Base-by-base conservation (phyloP, 2,888 invertebrate species). In the Apocheima hispidaria region DNA sequence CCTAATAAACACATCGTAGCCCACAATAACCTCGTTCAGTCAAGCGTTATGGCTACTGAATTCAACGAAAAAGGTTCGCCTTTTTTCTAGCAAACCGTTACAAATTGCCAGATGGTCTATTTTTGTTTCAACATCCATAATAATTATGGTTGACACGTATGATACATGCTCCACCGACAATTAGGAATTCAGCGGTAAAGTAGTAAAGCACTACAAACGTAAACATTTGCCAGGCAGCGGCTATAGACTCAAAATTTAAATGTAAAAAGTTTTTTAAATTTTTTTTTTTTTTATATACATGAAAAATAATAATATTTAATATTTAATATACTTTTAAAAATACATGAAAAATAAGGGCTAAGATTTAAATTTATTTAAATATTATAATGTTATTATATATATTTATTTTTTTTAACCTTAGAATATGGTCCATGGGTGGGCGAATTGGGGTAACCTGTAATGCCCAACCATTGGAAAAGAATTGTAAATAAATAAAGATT, bases 21-120 rank as follows among this genome's bases (percentile, higher is more conserved):
- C 79, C 71, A 72, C 50, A 69, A 67, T 79, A 82, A 66, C 77
- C 70, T 77, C 77, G 81, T 61, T 69, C 82, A 81, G 65, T 82
- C 78, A 82, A 73, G 80, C 86, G 87, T 86, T 74, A 77, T 84
- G 78, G 92, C 92, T 92, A 91, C 92, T 86, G 92, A 84, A 88
- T 91, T 89, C 73, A 83, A 82, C 79, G 80, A 80, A 79, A 82
- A 86, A 84, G 82, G 81, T 82, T 77, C 66, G 70, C 73, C 73
- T 83, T 86, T 90, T 88, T 90, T 86, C 79, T 82, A 72, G 73
- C 69, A 77, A 79, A 83, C 88, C 88, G 90, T 91, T 88, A 86
- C 82, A 74, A 86, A 85, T 86, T 78, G 82, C 86, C 91, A 92
- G 85, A 90, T 91, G 90, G 82, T 85, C 73, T 80, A 79, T 89